phyloP scores from a whole-genome alignment of 2,888 invertebrate genomes.

The Deilephila porcellus region DNA sequence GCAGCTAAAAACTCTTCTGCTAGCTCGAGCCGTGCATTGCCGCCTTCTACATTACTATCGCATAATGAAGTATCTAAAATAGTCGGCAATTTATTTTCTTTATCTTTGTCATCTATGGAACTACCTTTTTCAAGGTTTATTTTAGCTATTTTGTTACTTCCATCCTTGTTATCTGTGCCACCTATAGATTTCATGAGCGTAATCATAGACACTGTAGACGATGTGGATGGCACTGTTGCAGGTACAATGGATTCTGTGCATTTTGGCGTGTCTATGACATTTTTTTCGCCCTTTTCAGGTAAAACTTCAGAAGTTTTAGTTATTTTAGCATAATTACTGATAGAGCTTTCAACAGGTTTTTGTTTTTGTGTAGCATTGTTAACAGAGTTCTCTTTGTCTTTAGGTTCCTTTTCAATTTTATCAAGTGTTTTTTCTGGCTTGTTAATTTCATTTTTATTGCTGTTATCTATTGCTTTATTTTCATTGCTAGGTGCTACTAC shows the following conservation, averaged over 20 bases:
- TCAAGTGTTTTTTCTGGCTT: neutral
- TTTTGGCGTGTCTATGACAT: neutral
- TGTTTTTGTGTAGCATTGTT: neutral
- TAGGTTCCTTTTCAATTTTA: neutral
- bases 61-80: slow-evolving; percentile 74
- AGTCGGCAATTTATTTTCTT: slow-evolving; percentile 69
- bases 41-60: slow-evolving; percentile 77
- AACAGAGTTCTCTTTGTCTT: neutral
- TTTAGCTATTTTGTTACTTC: slow-evolving; percentile 41
- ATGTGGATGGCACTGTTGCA: slow-evolving; percentile 15
- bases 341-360: neutral
- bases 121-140: slow-evolving; percentile 45
- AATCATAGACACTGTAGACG: slow-evolving; percentile 3
- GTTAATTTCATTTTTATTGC: slow-evolving; percentile 12
- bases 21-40: slow-evolving; percentile 84
- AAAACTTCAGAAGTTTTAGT: neutral
- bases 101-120: slow-evolving; percentile 58
- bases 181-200: slow-evolving; percentile 12
- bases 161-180: slow-evolving; percentile 28
- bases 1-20: slow-evolving; percentile 82
- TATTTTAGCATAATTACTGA: neutral
- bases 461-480: neutral
- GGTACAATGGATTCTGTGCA: neutral
- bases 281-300: neutral
- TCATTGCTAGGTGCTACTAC: slow-evolving; percentile 33